A percentile compares a stretch with the other conserved stretches of the same genome.
Conservation (phyloP, 2,888 invertebrate species). For the Pteria penguin region DNA sequence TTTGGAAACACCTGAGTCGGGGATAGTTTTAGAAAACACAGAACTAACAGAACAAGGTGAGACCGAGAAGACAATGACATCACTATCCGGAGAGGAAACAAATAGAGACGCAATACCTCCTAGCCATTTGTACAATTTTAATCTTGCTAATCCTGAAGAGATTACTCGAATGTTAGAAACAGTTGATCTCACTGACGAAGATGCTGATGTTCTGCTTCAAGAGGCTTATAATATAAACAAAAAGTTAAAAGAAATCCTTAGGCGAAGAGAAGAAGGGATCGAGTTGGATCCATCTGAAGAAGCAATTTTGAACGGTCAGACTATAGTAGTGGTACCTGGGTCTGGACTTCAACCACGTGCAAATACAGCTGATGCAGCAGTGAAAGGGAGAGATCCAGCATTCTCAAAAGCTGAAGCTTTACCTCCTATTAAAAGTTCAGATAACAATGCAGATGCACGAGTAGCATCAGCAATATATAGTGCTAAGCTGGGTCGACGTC, state of each 20-base stretch:
- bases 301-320: conserved; percentile 27
- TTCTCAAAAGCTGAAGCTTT: conserved; percentile 29
- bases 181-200: conserved; percentile 67
- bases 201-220: conserved; percentile 66
- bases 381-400: background rate
- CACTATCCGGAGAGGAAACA: background rate
- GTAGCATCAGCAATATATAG: conserved; percentile 29
- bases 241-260: conserved; percentile 63
- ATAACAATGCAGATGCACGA: conserved; percentile 5
- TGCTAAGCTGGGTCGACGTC: conserved; percentile 29
- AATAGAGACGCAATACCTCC: conserved; percentile 16
- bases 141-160: conserved; percentile 61
- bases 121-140: conserved; percentile 43
- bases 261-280: conserved; percentile 50
- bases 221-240: conserved; percentile 70
- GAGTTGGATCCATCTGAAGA: conserved; percentile 20
- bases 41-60: conserved; percentile 11
- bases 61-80: conserved; percentile 19
- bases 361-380: conserved; percentile 10
- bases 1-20: conserved; percentile 30
- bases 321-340: conserved; percentile 34
- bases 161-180: conserved; percentile 62
- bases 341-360: conserved; percentile 11
- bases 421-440: conserved; percentile 32
- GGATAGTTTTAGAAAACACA: conserved; percentile 32